These are phyloP conservation scores for Campoplex nolae DNA, from an alignment of 2,888 invertebrate species.

Conservation along the genomic window DNA sequence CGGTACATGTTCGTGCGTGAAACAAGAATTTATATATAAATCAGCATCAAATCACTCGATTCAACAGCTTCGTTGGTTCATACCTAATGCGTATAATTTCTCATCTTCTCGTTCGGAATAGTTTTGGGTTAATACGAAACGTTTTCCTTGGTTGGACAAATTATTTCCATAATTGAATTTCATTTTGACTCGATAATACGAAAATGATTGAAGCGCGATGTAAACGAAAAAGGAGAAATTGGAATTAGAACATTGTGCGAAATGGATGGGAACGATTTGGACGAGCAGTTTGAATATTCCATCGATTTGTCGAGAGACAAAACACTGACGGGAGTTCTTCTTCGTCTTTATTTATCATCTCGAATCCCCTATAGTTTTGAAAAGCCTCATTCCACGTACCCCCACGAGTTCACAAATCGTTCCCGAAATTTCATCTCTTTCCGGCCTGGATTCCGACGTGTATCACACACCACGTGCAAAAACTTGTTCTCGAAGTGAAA, in stretches of 20 bases:
- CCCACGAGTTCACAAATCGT: neutral
- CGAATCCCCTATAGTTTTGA: neutral
- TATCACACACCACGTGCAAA: neutral
- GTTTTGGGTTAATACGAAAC: conserved; percentile 9
- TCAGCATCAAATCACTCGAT: conserved; percentile 26
- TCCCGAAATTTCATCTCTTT: neutral
- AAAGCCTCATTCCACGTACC: conserved; percentile 4
- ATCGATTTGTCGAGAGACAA: neutral
- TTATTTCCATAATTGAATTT: neutral
- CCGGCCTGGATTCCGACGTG: neutral
- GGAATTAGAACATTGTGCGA: neutral
- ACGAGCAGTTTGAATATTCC: neutral
- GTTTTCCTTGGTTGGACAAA: neutral
- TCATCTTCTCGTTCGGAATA: conserved; percentile 3
- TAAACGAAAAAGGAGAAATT: neutral
- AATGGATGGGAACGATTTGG: neutral
- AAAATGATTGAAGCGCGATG: neutral
- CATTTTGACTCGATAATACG: neutral
- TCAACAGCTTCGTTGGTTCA: conserved; percentile 6
- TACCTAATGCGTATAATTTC: conserved; percentile 23
- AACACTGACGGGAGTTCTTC: neutral
- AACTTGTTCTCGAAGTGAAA: conserved; percentile 8
- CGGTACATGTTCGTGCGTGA: neutral
- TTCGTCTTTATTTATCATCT: neutral
- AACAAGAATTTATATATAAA: neutral